Evolutionary conservation across 2,113 vertebrate species (phyloP).

Genomic region (Gasterosteus nipponicus): DNA sequence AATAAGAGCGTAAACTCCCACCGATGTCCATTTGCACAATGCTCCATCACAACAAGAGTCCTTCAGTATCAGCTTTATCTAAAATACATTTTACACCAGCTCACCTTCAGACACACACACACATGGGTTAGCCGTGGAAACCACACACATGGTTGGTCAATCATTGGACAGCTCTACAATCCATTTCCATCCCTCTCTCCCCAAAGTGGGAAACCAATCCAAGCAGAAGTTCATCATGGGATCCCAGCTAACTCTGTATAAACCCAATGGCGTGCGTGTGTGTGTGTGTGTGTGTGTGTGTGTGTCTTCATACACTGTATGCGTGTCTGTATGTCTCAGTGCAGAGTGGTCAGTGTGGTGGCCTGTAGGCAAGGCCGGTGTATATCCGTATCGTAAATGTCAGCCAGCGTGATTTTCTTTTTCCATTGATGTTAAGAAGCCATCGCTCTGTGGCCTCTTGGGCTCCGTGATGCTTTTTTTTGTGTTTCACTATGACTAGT

Average conservation of each 20-base stretch:
- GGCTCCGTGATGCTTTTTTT: background rate
- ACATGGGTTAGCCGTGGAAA: slow-evolving; percentile 4
- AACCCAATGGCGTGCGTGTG: background rate
- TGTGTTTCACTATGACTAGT: slow-evolving; percentile 1
- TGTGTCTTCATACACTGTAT: slow-evolving; percentile 1
- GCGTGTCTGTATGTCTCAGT: background rate
- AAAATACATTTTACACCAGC: slow-evolving; percentile 5
- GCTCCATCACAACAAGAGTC: background rate
- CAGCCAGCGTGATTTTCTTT: background rate
- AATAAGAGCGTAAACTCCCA: background rate
- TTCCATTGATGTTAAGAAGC: background rate
- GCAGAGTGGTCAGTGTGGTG: background rate
- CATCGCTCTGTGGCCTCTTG: background rate
- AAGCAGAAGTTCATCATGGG: slow-evolving; percentile 21
- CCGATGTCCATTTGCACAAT: background rate
- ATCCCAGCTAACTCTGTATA: slow-evolving; percentile 20
- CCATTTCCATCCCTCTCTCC: slow-evolving; percentile 23
- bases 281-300: slow-evolving; percentile 9
- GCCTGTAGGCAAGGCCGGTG: background rate
- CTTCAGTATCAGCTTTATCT: slow-evolving; percentile 10
- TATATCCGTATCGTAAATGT: slow-evolving; percentile 1
- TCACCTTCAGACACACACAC: background rate
- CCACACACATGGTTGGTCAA: slow-evolving; percentile 44
- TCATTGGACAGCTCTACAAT: slow-evolving; percentile 11
- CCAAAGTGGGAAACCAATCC: slow-evolving; percentile 19